phyloP scores from a whole-genome alignment of 2,888 invertebrate genomes.

The Papilio elwesi region DNA sequence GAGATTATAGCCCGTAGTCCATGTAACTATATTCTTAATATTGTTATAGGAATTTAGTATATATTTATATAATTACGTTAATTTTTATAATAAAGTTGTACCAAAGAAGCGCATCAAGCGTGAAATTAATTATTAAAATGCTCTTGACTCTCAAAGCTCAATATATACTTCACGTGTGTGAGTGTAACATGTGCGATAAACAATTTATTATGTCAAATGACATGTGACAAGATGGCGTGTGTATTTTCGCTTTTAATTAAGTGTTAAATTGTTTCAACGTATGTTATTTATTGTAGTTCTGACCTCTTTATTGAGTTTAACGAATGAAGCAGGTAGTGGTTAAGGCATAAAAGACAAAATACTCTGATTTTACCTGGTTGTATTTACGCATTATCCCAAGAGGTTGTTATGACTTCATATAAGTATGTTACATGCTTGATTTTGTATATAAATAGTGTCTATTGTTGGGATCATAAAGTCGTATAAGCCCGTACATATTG shows the following conservation, averaged over 20 bases:
- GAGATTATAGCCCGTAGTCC: too few species aligned
- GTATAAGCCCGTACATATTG: too few species aligned
- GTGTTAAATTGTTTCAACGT: constrained; percentile 32
- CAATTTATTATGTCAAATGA: constrained; percentile 35
- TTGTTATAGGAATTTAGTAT: too few species aligned
- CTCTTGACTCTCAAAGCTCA: constrained; percentile 23
- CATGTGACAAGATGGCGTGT: constrained; percentile 28
- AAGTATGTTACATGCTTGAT: too few species aligned
- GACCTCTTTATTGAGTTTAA: not conserved
- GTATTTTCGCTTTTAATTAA: constrained; percentile 39
- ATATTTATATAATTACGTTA: too few species aligned
- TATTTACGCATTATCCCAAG: too few species aligned
- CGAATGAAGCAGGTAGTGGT: not conserved
- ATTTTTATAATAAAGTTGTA: not conserved
- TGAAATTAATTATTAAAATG: constrained; percentile 24
- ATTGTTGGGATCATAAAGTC: too few species aligned
- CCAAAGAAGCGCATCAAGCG: constrained; percentile 1
- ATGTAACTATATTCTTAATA: too few species aligned
- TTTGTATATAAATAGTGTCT: too few species aligned
- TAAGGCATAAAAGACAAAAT: too few species aligned
- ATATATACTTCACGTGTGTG: constrained; percentile 30
- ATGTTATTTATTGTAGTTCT: constrained; percentile 3
- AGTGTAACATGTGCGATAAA: constrained; percentile 36
- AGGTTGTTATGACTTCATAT: too few species aligned
- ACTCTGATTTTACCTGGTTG: too few species aligned